Evolutionary conservation across 2,113 vertebrate genomes (phyloP).

Genomic region (Phalacrocorax aristotelis): DNA sequence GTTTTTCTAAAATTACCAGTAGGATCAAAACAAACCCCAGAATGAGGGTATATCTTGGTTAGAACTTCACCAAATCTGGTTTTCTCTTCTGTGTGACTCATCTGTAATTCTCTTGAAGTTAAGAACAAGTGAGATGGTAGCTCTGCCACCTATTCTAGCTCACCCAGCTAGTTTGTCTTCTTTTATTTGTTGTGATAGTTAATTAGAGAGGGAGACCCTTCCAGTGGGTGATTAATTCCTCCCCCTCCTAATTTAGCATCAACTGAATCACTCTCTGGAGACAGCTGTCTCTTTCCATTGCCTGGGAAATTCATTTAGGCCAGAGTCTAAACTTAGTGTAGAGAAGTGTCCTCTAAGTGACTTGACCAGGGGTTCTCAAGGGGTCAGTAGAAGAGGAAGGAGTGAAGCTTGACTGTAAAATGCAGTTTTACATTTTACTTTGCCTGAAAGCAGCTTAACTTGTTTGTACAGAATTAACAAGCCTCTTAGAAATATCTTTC

Average conservation of each 20-base stretch:
- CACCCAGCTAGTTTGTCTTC: background rate
- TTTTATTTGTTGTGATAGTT: background rate
- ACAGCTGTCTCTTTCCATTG: background rate
- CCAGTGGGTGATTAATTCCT: background rate
- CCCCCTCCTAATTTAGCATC: background rate
- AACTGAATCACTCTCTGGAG: background rate
- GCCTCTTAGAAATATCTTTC: background rate
- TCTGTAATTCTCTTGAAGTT: background rate
- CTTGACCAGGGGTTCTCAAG: background rate
- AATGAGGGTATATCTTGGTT: background rate
- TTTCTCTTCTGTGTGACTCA: background rate
- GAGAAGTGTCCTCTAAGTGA: background rate
- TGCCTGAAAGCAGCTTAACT: background rate
- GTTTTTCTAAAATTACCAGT: background rate
- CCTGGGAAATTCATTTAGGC: background rate
- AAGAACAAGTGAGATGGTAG: background rate
- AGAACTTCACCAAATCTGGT: background rate
- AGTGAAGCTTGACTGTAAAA: background rate
- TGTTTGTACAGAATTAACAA: background rate
- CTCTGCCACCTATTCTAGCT: background rate
- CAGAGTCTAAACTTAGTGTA: background rate
- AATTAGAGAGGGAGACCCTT: background rate
- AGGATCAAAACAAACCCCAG: background rate
- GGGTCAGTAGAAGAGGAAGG: background rate
- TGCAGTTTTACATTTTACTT: background rate